Base-by-base conservation (phyloP, 2,888 invertebrate species). In the Agriopis aurantiaria region DNA sequence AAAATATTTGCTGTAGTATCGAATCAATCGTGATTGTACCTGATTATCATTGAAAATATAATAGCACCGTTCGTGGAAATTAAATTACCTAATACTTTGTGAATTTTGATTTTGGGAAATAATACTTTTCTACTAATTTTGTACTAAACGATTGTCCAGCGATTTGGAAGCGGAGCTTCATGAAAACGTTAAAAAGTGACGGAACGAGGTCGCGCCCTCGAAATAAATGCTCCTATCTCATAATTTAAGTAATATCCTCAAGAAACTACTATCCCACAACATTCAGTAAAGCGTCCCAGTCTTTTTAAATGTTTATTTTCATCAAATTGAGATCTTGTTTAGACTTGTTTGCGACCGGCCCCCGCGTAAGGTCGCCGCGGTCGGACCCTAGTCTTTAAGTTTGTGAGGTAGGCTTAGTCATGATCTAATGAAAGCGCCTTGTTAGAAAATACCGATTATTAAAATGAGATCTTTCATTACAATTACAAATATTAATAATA, bases 391-490 rank as follows among this genome's bases (percentile, higher is more conserved):
- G 91, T 90, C 93, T 86, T 88, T 88, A 87, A 89, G 90, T 90
- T 91, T 92, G 92, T 94, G 94, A 94, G 94, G 94, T 94, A 94
- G 93, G 94, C 94, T 90, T 91, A 93, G 93, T 94, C 94, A 94
- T 93, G 94, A 92, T 93, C 90, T 92, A 92, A 93, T 93, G 93
- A 93, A 91, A 93, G 93, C 93, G 93, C 93, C 94, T 93, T 93
- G 94, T 94, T 93, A 94, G 90, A 92, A 93, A 94, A 93, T 94
- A 94, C 94, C 94, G 94, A 94, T 93, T 94, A 94, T 93, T 94
- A 92, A 93, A 93, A 94, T 94, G 94, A 94, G 94, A 94, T 94
- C 94, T 93, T 94, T 93, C 93, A 94, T 94, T 94, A 93, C 89
- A 94, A 92, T 92, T 94, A 93, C 91, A 90, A 92, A 93, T 92